Evolutionary conservation across 2,888 invertebrate genomes (phyloP), one percentile per base, ranked within the genome.

Genomic region (Bembecia ichneumoniformis): DNA sequence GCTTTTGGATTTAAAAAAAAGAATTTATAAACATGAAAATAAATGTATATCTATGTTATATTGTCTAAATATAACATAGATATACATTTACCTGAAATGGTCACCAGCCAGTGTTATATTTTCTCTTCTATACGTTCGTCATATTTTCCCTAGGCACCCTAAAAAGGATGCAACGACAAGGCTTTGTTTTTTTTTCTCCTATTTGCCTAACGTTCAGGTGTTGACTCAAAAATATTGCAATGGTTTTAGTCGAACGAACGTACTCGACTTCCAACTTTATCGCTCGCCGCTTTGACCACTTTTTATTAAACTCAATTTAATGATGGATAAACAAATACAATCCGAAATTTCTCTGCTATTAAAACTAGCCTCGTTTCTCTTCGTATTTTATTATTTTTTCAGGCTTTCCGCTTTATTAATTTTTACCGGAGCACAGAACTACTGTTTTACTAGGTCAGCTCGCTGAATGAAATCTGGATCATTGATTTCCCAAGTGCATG

Each of bases 401-500:
- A n/a, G 14, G 40, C 40, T 40, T 40, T 40, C 40, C 44, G 20
- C 35, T 57, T 68, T 70, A 72, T 76, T 74, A 72, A 69, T 71
- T 74, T 72, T 65, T 62, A 64, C 64, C 57, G 62, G 60, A 58
- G 61, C 62, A 61, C 62, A 59, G 58, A 63, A 61, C 28, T 28
- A 28, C 66, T 66, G 60, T 68, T 73, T 76, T 74, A 46, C 59
- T 74, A 71, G 76, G 76, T 74, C 74, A 74, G 50, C 62, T 55
- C 54, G 60, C 14, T 49, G 43, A 47, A 49, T 46, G 46, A 46
- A 74, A 68, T 73, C 60, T 60, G 63, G 66, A 66, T 71, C 77
- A 77, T 71, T 82, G 81, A 82, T 82, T 82, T 82, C 80, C 80
- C 80, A 57, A 61, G 82, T 67, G 80, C 71, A 69, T 78, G 75